Conservation (phyloP, 1,140 invertebrate species). For the Aphelenchoides fujianensis region DNA sequence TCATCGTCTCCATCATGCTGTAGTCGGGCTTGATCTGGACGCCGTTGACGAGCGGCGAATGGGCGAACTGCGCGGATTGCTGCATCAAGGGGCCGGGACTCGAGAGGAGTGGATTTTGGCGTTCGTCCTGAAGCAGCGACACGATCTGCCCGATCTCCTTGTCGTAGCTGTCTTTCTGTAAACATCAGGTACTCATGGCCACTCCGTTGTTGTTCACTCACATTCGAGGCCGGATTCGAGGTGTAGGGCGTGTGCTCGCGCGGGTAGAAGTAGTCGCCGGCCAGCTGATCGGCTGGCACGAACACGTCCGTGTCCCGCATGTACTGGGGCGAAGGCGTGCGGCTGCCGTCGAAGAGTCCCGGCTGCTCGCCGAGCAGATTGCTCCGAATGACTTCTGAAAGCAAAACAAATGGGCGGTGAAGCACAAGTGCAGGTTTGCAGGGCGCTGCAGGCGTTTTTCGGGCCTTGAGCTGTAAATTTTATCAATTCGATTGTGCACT, state of each 20-base stretch:
- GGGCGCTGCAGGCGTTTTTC: no score
- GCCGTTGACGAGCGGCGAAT: slow-evolving; percentile 15
- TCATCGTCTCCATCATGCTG: slow-evolving; percentile 1
- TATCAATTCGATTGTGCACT: slow-evolving; percentile 25
- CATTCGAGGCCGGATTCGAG: slow-evolving; percentile 1
- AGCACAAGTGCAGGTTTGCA: neutral
- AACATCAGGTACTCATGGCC: neutral
- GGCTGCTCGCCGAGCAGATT: slow-evolving; percentile 27
- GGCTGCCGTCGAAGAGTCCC: slow-evolving; percentile 27
- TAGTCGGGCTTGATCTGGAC: slow-evolving; percentile 3
- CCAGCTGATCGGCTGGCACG: neutral
- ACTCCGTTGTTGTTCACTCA: neutral
- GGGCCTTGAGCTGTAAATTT: neutral
- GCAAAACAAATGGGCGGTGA: neutral
- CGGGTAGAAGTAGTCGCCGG: neutral
- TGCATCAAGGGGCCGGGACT: slow-evolving; percentile 3
- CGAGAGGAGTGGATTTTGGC: slow-evolving; percentile 4
- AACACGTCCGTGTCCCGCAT: slow-evolving; percentile 28
- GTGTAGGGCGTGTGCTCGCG: neutral
- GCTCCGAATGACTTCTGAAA: slow-evolving; percentile 40
- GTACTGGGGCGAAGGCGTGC: slow-evolving; percentile 34
- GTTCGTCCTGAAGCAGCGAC: slow-evolving; percentile 41
- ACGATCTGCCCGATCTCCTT: slow-evolving; percentile 49
- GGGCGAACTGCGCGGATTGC: neutral
- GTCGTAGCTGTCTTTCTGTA: slow-evolving; percentile 1